Evolutionary conservation across 2,797 vertebrate species (phyloP), one percentile per base, ranked within the genome.

Genomic region (Silurus aristotelis): DNA sequence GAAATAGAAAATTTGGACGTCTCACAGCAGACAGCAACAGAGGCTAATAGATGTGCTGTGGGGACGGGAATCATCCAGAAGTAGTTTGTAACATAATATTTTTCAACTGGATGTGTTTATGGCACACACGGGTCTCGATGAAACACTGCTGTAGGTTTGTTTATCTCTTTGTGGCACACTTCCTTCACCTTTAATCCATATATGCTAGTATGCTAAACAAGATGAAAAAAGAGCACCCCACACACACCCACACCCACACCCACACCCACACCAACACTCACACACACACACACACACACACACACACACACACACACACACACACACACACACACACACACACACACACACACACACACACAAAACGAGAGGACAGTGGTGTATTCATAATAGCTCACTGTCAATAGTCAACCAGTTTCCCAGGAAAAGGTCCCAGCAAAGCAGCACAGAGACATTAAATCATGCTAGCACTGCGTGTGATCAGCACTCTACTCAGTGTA

Each of bases 391-490:
- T 86, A 86, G 75, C 84, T 89, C 80, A 85, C 27, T 83, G 82
- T 84, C 71, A 38, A 38, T 38, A 38, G 3, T 38, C 38, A 66
- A 82, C 71, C 67, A 72, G 79, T 25, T 61, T 83, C 73, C 55
- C 20, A 67, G 78, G 73, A 67, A 86, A 86, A 86, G 81, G 72
- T 86, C 80, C 27, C 81, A 86, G 73, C 80, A 83, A 83, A 56
- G 84, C 38, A 80, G 25, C 87, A 83, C 86, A 88, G 88, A 92
- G 91, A 93, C 70, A 70, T 92, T 92, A 90, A 89, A 91, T 92
- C 92, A 94, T 92, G 63, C 77, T 78, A 83, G 79, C 80, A 84
- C 64, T 38, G 84, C 83, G 81, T 31, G 58, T 76, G 61, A 89
- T 89, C 88, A 87, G 76, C 58, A 80, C 83, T 88, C 78, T 80